phyloP scores from a whole-genome alignment of 2,113 vertebrate genomes.

The Phalacrocorax aristotelis region DNA sequence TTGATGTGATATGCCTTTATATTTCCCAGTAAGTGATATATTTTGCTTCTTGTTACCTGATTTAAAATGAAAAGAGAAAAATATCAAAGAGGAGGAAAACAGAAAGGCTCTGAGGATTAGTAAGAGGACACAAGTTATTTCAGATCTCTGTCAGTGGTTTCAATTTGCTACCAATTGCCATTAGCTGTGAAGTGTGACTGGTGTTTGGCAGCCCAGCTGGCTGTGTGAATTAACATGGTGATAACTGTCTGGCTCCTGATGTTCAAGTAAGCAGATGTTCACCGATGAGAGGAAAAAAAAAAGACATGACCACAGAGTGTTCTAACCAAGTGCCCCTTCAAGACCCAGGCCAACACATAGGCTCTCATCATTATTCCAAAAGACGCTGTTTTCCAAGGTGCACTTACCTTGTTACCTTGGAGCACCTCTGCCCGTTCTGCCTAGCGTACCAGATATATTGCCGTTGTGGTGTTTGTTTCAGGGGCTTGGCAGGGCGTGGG shows the following conservation, averaged over 20 bases:
- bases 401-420: neutral
- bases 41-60: neutral
- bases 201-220: neutral
- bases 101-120: neutral
- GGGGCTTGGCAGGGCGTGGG: accelerated
- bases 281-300: neutral
- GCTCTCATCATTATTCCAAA: neutral
- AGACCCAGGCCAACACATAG: neutral
- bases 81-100: neutral
- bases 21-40: neutral
- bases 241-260: neutral
- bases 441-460: neutral
- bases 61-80: neutral
- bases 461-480: neutral
- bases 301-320: neutral
- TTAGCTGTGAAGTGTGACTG: neutral
- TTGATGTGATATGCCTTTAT: neutral
- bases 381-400: neutral
- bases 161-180: neutral
- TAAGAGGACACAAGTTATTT: neutral
- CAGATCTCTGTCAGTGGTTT: neutral
- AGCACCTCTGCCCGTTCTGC: accelerated
- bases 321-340: neutral
- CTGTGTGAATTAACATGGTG: neutral
- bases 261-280: neutral